Conservation (phyloP, 1,140 invertebrate genomes). For the Onthophagus taurus region DNA sequence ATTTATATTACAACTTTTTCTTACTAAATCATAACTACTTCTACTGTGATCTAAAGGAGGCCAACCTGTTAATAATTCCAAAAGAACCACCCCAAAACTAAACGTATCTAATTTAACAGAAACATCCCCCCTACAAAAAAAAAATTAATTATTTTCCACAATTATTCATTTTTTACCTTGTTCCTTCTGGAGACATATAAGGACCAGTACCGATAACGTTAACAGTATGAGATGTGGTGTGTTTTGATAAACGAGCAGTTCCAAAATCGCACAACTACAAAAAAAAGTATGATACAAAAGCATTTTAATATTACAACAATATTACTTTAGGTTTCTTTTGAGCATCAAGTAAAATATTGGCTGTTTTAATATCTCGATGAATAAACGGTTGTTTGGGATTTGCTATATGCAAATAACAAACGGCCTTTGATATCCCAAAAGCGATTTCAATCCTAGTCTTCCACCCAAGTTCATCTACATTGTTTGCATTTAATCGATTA, state of each 20-base stretch:
- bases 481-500: constrained; percentile 42
- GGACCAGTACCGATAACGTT: constrained; percentile 52
- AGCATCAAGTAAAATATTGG: constrained; percentile 61
- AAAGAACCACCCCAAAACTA: constrained; percentile 67
- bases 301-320: constrained; percentile 12
- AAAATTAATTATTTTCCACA: constrained; percentile 1
- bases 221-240: constrained; percentile 37
- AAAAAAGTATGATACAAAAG: constrained; percentile 24
- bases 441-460: constrained; percentile 47
- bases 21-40: constrained; percentile 44
- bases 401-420: constrained; percentile 53
- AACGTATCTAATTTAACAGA: constrained; percentile 66
- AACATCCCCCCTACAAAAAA: constrained; percentile 48
- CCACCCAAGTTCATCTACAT: constrained; percentile 36
- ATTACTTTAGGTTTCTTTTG: constrained; percentile 53
- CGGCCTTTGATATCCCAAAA: constrained; percentile 49
- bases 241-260: constrained; percentile 40
- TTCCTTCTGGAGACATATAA: constrained; percentile 70
- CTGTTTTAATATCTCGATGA: constrained; percentile 68
- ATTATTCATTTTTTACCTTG: constrained; percentile 15
- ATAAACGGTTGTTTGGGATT: constrained; percentile 44
- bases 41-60: constrained; percentile 47
- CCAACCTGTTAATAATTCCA: constrained; percentile 60
- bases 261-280: constrained; percentile 64
- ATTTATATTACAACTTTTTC: not conserved